A percentile compares a stretch with the other conserved stretches of the same genome.
Conservation (phyloP, 2,888 invertebrate genomes). For the Coecobrya sp. region DNA sequence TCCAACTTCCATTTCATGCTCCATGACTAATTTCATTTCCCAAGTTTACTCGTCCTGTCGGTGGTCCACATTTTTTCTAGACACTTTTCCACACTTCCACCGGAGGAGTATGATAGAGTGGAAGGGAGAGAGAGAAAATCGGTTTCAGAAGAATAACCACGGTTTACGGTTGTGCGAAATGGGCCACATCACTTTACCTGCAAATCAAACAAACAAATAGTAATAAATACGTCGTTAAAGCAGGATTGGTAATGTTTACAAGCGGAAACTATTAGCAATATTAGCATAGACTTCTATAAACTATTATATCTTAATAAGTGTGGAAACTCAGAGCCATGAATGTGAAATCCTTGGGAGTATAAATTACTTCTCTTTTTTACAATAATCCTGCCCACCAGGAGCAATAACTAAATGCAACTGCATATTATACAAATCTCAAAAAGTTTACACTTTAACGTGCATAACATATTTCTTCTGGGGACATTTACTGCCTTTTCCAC, state of each 20-base stretch:
- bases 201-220: background rate
- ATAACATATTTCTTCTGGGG: no score
- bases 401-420: no score
- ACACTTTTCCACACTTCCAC: conserved; percentile 10
- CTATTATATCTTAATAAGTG: no score
- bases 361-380: no score
- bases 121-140: background rate
- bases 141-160: background rate
- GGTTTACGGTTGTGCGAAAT: background rate
- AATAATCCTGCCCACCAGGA: no score
- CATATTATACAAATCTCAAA: no score
- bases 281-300: no score
- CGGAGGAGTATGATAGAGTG: background rate
- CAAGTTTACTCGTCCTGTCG: conserved; percentile 53
- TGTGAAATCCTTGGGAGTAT: no score
- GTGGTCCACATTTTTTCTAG: conserved; percentile 67
- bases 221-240: conserved; percentile 12
- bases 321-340: background rate
- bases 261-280: background rate
- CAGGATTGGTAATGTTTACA: background rate
- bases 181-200: conserved; percentile 23
- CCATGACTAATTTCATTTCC: conserved; percentile 75
- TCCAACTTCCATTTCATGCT: conserved; percentile 76
- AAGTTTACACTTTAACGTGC: no score
- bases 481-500: background rate